phyloP scores from a whole-genome alignment of 1,140 invertebrate species.

The Battus philenor region DNA sequence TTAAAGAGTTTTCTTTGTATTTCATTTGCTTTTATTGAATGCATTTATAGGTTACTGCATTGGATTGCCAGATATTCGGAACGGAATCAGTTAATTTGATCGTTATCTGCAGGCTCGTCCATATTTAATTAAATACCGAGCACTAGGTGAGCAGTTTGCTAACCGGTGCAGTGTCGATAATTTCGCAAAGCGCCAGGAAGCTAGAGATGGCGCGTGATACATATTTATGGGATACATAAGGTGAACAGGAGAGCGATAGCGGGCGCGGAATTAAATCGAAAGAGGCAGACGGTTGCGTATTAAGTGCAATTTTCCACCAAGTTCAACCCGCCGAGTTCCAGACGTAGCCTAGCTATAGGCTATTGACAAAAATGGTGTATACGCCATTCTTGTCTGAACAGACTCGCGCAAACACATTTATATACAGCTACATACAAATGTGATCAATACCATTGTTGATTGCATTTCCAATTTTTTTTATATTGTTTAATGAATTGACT shows the following conservation, averaged over 20 bases:
- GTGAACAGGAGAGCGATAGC: not conserved
- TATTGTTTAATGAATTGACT: no score
- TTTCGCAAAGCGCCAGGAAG: no score
- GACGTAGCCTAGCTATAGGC: constrained; percentile 18
- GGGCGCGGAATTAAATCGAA: constrained; percentile 6
- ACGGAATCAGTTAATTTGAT: constrained; percentile 10
- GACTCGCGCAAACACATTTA: constrained; percentile 4
- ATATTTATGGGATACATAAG: constrained; percentile 7
- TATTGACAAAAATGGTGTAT: no score
- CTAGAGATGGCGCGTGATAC: not conserved
- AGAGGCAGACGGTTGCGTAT: constrained; percentile 33
- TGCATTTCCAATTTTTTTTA: no score
- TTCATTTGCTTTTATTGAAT: no score
- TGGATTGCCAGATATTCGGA: no score
- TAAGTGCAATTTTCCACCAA: constrained; percentile 61
- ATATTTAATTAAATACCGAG: not conserved
- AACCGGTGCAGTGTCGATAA: no score
- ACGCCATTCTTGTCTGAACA: constrained; percentile 3
- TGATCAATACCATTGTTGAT: no score
- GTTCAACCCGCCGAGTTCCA: constrained; percentile 29
- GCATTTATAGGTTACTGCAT: no score
- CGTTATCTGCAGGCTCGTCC: not conserved
- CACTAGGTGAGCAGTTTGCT: not conserved
- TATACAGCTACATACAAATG: no score
- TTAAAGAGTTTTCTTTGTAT: no score